Evolutionary conservation across 2,797 vertebrate species (phyloP), one percentile per base, ranked within the genome.

Genomic region (Fundulus diaphanus): DNA sequence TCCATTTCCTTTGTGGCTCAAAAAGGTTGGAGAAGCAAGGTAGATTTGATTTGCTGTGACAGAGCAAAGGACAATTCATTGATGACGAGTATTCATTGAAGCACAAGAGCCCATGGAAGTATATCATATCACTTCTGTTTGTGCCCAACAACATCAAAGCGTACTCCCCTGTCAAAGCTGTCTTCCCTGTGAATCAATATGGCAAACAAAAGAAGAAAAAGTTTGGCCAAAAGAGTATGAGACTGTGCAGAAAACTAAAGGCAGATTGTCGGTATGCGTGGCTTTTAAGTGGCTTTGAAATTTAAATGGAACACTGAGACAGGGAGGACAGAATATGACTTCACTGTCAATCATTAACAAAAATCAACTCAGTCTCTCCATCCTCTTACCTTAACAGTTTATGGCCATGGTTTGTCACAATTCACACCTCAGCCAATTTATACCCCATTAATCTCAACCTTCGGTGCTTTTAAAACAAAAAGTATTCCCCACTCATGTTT

Each of bases 91-190:
- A 51, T 77, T 91, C 82, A 63, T 83, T 74, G 71, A 90, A 86
- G 80, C 76, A 79, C 72, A 76, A 78, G 76, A 85, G 67, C 40
- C 75, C 48, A 67, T 42, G 81, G 72, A 85, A 77, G 82, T 70
- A 49, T 73, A 72, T 81, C 77, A 59, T 78, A 72, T 87, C 73
- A 74, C 74, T 74, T 75, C 74, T 70, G 87, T 71, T 76, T 79
- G 78, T 80, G 81, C 85, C 87, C 77, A 78, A 82, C 70, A 40
- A 76, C 81, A 88, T 93, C 91, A 93, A 91, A 92, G 87, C 48
- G 11, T 57, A 52, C 66, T 46, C 56, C 81, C 33, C 56, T 73
- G 77, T 74, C 80, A 49, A 68, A 48, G 69, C 72, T 40, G 67
- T 63, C 76, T 89, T 83, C 37, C 1, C 66, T 70, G 81, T 71